phyloP scores from a whole-genome alignment of 2,797 vertebrate species.

The Anas georgica region DNA sequence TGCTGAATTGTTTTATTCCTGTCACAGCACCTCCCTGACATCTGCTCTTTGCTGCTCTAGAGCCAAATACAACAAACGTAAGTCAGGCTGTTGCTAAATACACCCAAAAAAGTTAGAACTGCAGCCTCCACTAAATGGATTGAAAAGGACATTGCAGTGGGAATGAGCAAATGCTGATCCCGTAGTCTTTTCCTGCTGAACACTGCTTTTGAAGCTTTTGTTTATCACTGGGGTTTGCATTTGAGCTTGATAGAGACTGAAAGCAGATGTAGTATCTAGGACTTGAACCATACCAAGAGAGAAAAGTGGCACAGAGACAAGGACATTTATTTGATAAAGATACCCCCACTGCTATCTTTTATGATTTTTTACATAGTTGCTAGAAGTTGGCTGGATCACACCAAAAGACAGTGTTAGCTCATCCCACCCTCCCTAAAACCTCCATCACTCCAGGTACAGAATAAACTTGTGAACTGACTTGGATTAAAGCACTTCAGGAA shows the following conservation, averaged over 20 bases:
- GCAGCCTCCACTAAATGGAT: background rate
- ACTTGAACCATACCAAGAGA: conserved; percentile 15
- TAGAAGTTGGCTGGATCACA: conserved; percentile 36
- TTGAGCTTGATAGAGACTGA: conserved; percentile 38
- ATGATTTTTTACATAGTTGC: conserved; percentile 43
- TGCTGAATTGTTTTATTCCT: conserved; percentile 49
- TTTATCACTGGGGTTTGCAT: conserved; percentile 15
- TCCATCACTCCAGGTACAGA: background rate
- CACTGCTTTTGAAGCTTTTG: background rate
- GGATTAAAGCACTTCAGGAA: background rate
- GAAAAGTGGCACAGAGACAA: conserved; percentile 12
- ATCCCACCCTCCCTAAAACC: conserved; percentile 18
- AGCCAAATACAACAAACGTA: conserved; percentile 63
- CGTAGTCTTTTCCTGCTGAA: background rate
- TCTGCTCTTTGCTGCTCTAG: conserved; percentile 44
- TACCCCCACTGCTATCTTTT: conserved; percentile 34
- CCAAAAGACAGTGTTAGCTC: background rate
- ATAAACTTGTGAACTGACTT: background rate
- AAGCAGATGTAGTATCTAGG: conserved; percentile 28
- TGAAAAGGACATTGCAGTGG: conserved; percentile 2
- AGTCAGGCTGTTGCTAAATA: conserved; percentile 54
- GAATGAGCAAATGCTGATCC: background rate
- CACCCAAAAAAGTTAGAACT: conserved; percentile 29
- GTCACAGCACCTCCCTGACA: conserved; percentile 50
- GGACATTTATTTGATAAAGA: conserved; percentile 42